phyloP scores from a whole-genome alignment of 2,888 invertebrate genomes.

The Hydrotaea cyrtoneurina region DNA sequence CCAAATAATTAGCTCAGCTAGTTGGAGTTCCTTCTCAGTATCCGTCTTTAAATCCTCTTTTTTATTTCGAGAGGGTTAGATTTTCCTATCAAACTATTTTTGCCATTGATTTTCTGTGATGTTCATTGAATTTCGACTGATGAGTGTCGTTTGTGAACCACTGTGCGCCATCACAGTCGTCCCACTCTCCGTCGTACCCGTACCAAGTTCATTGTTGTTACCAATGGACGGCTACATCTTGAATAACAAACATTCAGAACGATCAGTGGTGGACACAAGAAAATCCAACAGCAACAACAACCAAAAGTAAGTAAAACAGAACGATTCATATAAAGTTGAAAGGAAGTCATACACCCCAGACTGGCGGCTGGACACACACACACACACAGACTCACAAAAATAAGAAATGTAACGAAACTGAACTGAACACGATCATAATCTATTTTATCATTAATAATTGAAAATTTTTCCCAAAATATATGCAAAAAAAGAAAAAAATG shows the following conservation, averaged over 20 bases:
- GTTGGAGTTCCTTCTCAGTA: no score
- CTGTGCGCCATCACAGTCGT: neutral
- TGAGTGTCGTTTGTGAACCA: no score
- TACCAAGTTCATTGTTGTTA: slow-evolving; percentile 64
- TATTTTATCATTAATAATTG: slow-evolving; percentile 73
- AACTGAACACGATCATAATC: slow-evolving; percentile 71
- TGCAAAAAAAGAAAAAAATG: slow-evolving; percentile 68
- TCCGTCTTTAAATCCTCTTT: no score
- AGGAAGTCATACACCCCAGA: neutral
- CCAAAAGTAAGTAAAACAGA: slow-evolving; percentile 4
- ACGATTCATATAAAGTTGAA: slow-evolving; percentile 55
- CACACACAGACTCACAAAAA: slow-evolving; percentile 5
- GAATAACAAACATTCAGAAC: slow-evolving; percentile 60
- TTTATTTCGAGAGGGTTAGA: no score
- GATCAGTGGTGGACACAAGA: slow-evolving; percentile 30
- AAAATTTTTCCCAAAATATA: slow-evolving; percentile 72
- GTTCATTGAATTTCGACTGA: no score
- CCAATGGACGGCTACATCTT: slow-evolving; percentile 53
- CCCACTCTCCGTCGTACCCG: neutral
- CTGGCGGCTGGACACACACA: neutral
- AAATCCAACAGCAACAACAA: slow-evolving; percentile 1
- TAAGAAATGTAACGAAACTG: slow-evolving; percentile 63
- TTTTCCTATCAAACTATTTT: no score
- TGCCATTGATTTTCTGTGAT: no score
- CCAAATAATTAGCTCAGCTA: no score